Evolutionary conservation across 2,888 invertebrate genomes (phyloP).

Genomic region (Rhamphomyia laevipes): DNA sequence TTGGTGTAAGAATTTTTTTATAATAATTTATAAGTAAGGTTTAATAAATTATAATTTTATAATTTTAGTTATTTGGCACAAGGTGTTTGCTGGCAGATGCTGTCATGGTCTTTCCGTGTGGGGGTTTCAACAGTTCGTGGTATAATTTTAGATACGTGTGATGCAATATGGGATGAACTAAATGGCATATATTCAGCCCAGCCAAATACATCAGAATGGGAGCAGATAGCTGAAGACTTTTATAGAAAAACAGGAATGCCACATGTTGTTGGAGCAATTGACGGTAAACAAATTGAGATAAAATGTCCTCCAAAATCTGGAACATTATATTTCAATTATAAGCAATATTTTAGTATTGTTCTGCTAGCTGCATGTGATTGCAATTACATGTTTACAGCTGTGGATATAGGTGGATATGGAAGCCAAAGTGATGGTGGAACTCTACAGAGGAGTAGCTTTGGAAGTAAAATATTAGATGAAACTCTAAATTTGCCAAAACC

Average conservation of each 20-base stretch:
- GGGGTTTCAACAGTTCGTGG: constrained; percentile 16
- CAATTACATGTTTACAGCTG: too few relatives aligned
- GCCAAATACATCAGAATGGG: constrained; percentile 15
- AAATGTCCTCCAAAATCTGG: constrained; percentile 17
- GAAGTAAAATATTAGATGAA: too few relatives aligned
- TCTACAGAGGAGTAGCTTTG: too few relatives aligned
- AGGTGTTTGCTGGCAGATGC: not conserved
- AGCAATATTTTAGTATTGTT: too few relatives aligned
- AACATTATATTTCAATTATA: constrained; percentile 14
- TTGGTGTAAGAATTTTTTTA: too few relatives aligned
- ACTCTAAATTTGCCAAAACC: too few relatives aligned
- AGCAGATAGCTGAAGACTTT: constrained; percentile 13
- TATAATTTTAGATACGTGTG: constrained; percentile 16
- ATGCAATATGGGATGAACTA: constrained; percentile 8
- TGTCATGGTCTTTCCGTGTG: constrained; percentile 8
- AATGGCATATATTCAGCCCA: constrained; percentile 11
- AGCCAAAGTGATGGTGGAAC: too few relatives aligned
- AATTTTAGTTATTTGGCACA: not conserved
- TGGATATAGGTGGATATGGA: too few relatives aligned
- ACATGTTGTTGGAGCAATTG: constrained; percentile 17
- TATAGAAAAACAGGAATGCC: constrained; percentile 8
- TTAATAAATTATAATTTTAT: too few relatives aligned
- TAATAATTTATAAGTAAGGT: too few relatives aligned
- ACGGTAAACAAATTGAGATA: constrained; percentile 15
- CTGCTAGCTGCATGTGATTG: constrained; percentile 3